A percentile compares a stretch with the other conserved stretches of the same genome.
These are phyloP conservation scores for Halesus radiatus DNA, from an alignment of 1,140 invertebrate genomes.

Conservation along the genomic window DNA sequence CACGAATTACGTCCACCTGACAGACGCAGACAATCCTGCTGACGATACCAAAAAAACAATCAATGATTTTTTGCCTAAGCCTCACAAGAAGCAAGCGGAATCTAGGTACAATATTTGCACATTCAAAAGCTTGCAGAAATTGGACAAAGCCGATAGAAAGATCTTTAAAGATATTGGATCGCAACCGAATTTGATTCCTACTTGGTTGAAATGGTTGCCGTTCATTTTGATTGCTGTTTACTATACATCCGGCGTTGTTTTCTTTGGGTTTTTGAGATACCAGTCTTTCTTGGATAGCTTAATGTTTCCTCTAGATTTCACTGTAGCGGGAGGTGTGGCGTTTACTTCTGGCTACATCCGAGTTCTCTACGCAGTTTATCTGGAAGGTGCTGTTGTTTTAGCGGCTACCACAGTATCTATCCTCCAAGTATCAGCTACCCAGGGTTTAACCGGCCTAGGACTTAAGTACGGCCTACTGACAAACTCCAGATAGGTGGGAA, in stretches of 20 bases:
- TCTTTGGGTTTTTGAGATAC: slow-evolving; percentile 73
- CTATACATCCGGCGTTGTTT: slow-evolving; percentile 72
- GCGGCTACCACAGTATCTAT: slow-evolving; percentile 73
- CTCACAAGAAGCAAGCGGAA: slow-evolving; percentile 7
- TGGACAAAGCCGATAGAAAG: slow-evolving; percentile 53
- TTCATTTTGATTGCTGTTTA: slow-evolving; percentile 68
- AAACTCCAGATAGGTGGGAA: slow-evolving; percentile 50
- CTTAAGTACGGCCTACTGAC: slow-evolving; percentile 51
- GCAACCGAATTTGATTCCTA: slow-evolving; percentile 56
- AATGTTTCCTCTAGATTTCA: slow-evolving; percentile 79
- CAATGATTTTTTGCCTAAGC: slow-evolving; percentile 4
- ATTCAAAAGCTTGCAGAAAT: slow-evolving; percentile 49
- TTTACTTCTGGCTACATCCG: slow-evolving; percentile 72
- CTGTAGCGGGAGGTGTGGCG: slow-evolving; percentile 77
- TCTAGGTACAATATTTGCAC: slow-evolving; percentile 45
- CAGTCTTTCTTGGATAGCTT: slow-evolving; percentile 71
- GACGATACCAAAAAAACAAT: slow-evolving; percentile 16
- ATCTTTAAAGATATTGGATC: slow-evolving; percentile 52
- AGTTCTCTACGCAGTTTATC: slow-evolving; percentile 77
- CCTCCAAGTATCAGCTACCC: slow-evolving; percentile 70
- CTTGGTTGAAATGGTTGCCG: slow-evolving; percentile 66
- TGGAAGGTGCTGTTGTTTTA: slow-evolving; percentile 77
- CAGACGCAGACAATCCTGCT: slow-evolving; percentile 27
- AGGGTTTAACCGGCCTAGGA: slow-evolving; percentile 51
- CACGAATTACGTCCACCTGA: slow-evolving; percentile 52